phyloP scores from a whole-genome alignment of 1,140 invertebrate genomes.

The Drosophila subobscura region DNA sequence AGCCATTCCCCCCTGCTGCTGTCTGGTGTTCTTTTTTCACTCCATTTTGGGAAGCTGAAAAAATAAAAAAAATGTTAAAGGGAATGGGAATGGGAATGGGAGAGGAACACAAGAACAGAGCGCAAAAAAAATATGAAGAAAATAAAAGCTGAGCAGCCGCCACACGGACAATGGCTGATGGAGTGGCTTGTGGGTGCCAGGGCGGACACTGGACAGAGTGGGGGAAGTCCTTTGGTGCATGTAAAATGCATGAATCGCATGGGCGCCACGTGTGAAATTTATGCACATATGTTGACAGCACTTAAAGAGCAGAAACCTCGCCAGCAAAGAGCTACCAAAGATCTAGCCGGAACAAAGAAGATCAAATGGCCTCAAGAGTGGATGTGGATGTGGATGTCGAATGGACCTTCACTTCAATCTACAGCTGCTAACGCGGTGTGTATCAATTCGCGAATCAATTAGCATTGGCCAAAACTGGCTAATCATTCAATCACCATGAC shows the following conservation, averaged over 20 bases:
- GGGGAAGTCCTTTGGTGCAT: constrained; percentile 72
- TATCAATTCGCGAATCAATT: constrained; percentile 28
- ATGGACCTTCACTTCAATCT: too few relatives aligned
- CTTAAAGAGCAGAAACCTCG: constrained; percentile 36
- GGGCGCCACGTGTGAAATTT: constrained; percentile 76
- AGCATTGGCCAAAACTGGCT: constrained; percentile 8
- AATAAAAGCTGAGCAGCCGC: constrained; percentile 10
- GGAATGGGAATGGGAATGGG: too few relatives aligned
- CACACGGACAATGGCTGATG: constrained; percentile 13
- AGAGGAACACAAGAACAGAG: too few relatives aligned
- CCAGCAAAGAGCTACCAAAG: not conserved
- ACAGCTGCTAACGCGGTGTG: too few relatives aligned
- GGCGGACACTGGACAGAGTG: constrained; percentile 28
- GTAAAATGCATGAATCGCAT: constrained; percentile 68
- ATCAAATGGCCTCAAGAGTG: not conserved
- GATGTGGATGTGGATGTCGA: not conserved
- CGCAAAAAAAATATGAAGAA: constrained; percentile 16
- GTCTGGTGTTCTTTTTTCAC: not conserved
- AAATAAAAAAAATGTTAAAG: too few relatives aligned
- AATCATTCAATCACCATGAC: constrained; percentile 47
- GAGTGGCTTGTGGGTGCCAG: not conserved
- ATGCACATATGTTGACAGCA: constrained; percentile 75
- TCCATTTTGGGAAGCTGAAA: not conserved
- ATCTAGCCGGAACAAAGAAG: not conserved
- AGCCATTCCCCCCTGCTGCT: constrained; percentile 40